Evolutionary conservation across 2,888 invertebrate genomes (phyloP).

Genomic region (Morpho helenor): DNA sequence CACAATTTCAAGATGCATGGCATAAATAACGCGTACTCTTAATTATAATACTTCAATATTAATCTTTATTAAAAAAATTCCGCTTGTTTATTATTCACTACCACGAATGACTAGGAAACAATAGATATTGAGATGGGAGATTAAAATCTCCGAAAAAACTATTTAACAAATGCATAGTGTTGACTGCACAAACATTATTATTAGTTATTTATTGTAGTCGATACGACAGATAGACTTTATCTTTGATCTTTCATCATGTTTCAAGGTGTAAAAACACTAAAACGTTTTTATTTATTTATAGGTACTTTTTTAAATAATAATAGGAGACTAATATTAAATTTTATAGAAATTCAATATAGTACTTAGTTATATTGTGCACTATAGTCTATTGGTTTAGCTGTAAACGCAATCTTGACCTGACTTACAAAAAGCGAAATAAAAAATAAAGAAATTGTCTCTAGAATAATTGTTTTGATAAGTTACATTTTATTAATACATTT

Average conservation of each 20-base stretch:
- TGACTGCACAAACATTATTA: no score
- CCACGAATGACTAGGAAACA: no score
- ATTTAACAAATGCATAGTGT: background rate
- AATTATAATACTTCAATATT: no score
- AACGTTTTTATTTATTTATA: background rate
- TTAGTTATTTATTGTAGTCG: background rate
- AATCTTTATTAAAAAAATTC: no score
- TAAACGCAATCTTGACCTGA: background rate
- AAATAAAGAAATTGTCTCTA: no score
- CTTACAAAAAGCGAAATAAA: background rate
- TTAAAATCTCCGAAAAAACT: background rate
- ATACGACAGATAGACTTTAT: slow-evolving; percentile 1
- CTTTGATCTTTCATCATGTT: background rate
- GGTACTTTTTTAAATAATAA: background rate
- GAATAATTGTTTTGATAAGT: no score
- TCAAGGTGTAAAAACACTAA: background rate
- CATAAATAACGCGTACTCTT: no score
- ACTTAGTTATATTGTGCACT: background rate
- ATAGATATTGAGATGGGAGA: background rate
- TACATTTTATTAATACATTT: no score
- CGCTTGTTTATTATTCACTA: no score
- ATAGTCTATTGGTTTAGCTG: background rate
- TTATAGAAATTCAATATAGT: background rate
- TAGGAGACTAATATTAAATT: background rate
- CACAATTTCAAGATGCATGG: no score